Evolutionary conservation across 2,113 vertebrate species (phyloP), one percentile per base, ranked within the genome.

Genomic region (Catharus bicknelli): DNA sequence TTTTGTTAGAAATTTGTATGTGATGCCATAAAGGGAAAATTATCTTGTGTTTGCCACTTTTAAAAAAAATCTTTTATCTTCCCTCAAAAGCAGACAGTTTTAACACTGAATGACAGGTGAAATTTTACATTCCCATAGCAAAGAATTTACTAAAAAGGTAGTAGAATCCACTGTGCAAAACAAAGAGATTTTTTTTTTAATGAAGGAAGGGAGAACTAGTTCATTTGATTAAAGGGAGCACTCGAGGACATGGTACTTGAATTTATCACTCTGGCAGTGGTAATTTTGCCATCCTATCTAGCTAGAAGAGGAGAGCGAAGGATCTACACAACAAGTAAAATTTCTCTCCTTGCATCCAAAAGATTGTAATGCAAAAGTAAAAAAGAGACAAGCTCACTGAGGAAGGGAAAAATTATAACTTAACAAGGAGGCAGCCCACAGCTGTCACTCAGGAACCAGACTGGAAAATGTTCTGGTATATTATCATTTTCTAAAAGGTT

Each of bases 381-480:
- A 90, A 92, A 91, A 77, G 59, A 80, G 32, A 77, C 10, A 90
- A 47, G 43, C n/a, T 84, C 64, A 25, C 48, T 78, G 48, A 91
- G 32, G 70, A 82, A 87, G 17, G 47, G 55, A 86, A 30, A 94
- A 90, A 74, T 86, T 84, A 34, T 14, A 62, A 83, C 30, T 75
- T 70, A 38, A 94, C 43, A 88, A 80, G 72, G 53, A 90, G 73
- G 54, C 76, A 93, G 53, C 75, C 88, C 22, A 88, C 16, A 1
- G 43, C 69, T 82, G 76, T 95, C 86, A 96, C 29, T 91, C 76
- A 90, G 30, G 59, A 91, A 80, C 10, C 36, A 93, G 88, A 84
- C 76, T 74, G 73, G 21, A 90, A 96, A 94, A 70, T 61, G 40
- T 83, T 80, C 88, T 92, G 48, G 16, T 74, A 34, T 90, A 83